These are phyloP conservation scores for Eupithecia exiguata DNA, from an alignment of 2,888 invertebrate genomes.

Conservation along the genomic window DNA sequence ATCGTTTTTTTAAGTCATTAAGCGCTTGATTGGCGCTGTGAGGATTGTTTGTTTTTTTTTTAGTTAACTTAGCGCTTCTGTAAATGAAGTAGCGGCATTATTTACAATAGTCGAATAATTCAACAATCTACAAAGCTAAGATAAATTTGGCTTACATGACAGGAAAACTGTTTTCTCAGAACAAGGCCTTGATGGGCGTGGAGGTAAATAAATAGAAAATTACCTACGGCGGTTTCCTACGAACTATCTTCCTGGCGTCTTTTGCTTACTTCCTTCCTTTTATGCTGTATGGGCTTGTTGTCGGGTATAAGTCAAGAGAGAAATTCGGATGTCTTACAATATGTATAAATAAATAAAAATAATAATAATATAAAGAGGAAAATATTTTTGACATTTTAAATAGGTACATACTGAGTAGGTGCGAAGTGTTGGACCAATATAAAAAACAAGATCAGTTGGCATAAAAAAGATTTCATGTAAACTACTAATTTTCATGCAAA, in stretches of 20 bases:
- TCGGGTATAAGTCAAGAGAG: conserved; percentile 15
- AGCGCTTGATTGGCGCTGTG: too few species aligned
- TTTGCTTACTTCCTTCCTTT: conserved; percentile 45
- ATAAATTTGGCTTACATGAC: conserved; percentile 2
- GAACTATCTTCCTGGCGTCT: conserved; percentile 39
- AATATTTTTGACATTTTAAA: too few species aligned
- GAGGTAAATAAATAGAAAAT: conserved; percentile 44
- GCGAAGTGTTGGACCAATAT: too few species aligned
- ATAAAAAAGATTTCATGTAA: too few species aligned
- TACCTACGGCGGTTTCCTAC: conserved; percentile 42
- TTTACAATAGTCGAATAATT: not conserved
- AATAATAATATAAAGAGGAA: too few species aligned
- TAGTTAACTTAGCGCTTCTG: not conserved
- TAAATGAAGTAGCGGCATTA: not conserved
- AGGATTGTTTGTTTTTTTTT: too few species aligned
- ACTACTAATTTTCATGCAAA: too few species aligned
- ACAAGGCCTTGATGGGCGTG: conserved; percentile 7
- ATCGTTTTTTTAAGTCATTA: too few species aligned
- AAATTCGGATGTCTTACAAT: too few species aligned
- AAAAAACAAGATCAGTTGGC: too few species aligned
- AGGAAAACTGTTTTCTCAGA: conserved; percentile 16
- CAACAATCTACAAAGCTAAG: not conserved
- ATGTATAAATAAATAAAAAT: too few species aligned
- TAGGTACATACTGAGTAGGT: too few species aligned
- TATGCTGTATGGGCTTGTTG: conserved; percentile 32